Evolutionary conservation across 2,797 vertebrate genomes (phyloP).

Genomic region (Pipistrellus nathusii): DNA sequence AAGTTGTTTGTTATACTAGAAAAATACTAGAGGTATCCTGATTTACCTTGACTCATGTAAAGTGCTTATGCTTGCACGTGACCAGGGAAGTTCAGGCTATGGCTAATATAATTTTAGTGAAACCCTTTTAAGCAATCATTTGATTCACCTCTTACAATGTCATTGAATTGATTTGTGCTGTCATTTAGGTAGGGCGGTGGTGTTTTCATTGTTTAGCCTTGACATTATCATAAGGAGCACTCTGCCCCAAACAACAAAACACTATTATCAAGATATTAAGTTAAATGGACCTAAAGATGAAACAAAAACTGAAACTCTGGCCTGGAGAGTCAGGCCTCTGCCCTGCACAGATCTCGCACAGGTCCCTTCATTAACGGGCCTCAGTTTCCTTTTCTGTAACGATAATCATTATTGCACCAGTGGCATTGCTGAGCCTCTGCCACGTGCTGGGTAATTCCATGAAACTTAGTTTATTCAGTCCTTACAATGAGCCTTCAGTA

Average conservation of each 20-base stretch:
- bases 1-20: neutral
- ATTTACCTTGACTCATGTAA: neutral
- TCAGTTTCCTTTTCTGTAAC: neutral
- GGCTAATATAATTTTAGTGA: neutral
- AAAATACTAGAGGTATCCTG: neutral
- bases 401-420: neutral
- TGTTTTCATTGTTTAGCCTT: constrained; percentile 52
- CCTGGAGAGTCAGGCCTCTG: neutral
- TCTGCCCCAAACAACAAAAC: constrained; percentile 40
- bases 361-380: neutral
- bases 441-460: neutral
- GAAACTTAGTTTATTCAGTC: neutral
- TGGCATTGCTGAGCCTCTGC: neutral
- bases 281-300: constrained; percentile 16
- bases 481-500: neutral
- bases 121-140: neutral
- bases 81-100: neutral
- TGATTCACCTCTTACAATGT: neutral
- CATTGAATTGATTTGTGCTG: neutral
- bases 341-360: neutral
- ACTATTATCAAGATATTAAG: neutral
- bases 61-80: neutral
- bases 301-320: neutral
- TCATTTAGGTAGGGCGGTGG: constrained; percentile 6
- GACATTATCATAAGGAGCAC: neutral